Evolutionary conservation across 1,140 invertebrate species (phyloP), one percentile per base, ranked within the genome.

Genomic region (Metopolophium dirhodum): DNA sequence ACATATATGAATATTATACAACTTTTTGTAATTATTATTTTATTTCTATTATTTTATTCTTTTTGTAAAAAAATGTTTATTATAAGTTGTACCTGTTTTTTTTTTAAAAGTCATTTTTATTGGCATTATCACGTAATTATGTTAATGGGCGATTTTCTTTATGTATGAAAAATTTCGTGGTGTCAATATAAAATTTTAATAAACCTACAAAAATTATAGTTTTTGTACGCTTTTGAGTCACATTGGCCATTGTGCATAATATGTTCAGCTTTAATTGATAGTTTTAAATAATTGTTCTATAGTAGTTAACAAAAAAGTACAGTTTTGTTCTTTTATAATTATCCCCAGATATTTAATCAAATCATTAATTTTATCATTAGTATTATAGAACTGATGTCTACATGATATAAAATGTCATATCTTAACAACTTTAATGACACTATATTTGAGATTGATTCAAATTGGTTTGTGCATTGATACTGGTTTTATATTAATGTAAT

Each of bases 11-110:
- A 54, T 30, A 90, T 91, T 92, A 83, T 82, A 82, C 51, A 77
- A 61, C 14, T 92, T 91, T 91, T 92, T 92, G 68, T 92, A 92
- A 83, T 92, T 83, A 83, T 92, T 92, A 92, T 92, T 83, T 83
- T 82, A n/a, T 68, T 89, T 87, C 30, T 61, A 90, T 61, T 61
- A n/a, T 57, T 61, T 61, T 41, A 37, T 91, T n/a, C 35, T 82
- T 92, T 92, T 92, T 92, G 68, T 92, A 92, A 92, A 92, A 90
- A 91, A 83, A 92, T 49, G 47, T 92, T 92, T 57, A 77, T 91
- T 83, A 18, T 92, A 83, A 83, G 68, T 92, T 92, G 20, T 92
- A 82, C 41, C 35, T 82, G 45, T 92, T 92, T 90, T 61, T 41
- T 90, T 90, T 91, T 49, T 91, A 23, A 30, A 51, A 20, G 54